Evolutionary conservation across 2,113 vertebrate genomes (phyloP), one percentile per base, ranked within the genome.

Genomic region (Etia nguti): DNA sequence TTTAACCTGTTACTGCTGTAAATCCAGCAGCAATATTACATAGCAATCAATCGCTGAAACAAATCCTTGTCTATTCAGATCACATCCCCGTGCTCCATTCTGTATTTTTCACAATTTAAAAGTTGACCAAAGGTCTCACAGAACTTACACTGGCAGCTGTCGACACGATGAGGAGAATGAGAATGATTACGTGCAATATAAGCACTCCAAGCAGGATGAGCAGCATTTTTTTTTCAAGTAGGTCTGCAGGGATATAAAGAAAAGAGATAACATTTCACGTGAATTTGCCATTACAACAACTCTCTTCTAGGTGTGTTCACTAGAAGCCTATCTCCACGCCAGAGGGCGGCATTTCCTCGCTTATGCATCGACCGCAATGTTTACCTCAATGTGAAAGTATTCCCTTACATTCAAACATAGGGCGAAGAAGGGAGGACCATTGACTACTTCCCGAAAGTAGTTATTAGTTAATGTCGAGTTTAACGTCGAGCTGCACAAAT

Each of bases 81-180:
- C 8, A 16, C 3, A 29, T 1, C 11, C 26, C 1, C 15, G 1
- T 20, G 7, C 26, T 34, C 12, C 3, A 29, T 4, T 52, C 41
- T 26, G 34, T 8, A 36, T 82, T 75, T 68, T 6, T 18, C 15
- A 2, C 24, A 41, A 7, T 52, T 41, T 11, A 18, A 81, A 89
- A 29, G 7, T 15, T 6, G 11, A 38, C 4, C 11, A 36, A 82
- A 65, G 26, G 8, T 4, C 8, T 50, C 46, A 52, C 16, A 52
- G 46, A 77, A 95, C 96, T 95, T 92, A 97, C 96, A 87, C 94
- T 97, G 48, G 93, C 94, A 26, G 95, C 94, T 68, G 96, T 96
- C 8, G 96, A 94, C 87, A 96, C 92, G 11, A 96, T 92, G 65
- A 97, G 96, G 36, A 96, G 94, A 34, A 96, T 93, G 55, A 97